Evolutionary conservation across 2,888 invertebrate species (phyloP).

Genomic region (Pandemis corylana): DNA sequence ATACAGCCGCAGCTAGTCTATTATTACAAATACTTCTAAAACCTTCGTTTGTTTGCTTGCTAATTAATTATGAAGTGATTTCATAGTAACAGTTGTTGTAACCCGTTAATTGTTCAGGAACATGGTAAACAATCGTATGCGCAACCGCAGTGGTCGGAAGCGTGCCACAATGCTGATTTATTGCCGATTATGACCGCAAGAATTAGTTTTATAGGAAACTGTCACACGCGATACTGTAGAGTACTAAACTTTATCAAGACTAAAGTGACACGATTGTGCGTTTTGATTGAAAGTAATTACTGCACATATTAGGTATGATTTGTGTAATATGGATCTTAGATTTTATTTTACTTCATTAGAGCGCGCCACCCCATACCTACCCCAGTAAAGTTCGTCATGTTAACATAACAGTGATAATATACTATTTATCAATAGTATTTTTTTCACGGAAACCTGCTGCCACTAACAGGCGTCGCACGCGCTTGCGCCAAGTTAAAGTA

Average conservation of each 20-base stretch:
- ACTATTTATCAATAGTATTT: neutral
- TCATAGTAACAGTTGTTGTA: neutral
- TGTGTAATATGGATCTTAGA: no score
- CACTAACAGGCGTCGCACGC: conserved; percentile 8
- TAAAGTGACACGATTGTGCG: neutral
- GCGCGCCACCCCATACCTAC: no score
- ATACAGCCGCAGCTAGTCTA: neutral
- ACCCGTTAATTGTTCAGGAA: neutral
- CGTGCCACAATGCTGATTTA: neutral
- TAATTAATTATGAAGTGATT: neutral
- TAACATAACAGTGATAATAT: neutral
- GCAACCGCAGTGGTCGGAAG: neutral
- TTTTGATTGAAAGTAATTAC: no score
- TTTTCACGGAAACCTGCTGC: neutral
- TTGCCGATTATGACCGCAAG: neutral
- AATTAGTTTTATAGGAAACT: neutral
- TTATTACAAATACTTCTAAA: neutral
- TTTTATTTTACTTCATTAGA: no score
- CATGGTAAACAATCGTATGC: conserved; percentile 19
- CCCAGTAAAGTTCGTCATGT: neutral
- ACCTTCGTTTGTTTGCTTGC: neutral
- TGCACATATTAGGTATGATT: no score
- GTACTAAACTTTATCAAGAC: neutral
- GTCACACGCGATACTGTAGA: neutral
- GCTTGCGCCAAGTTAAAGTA: conserved; percentile 22